A percentile compares a stretch with the other conserved stretches of the same genome.
These are phyloP conservation scores for Mactromeris polynyma DNA, from an alignment of 2,888 invertebrate species.

Conservation along the genomic window DNA sequence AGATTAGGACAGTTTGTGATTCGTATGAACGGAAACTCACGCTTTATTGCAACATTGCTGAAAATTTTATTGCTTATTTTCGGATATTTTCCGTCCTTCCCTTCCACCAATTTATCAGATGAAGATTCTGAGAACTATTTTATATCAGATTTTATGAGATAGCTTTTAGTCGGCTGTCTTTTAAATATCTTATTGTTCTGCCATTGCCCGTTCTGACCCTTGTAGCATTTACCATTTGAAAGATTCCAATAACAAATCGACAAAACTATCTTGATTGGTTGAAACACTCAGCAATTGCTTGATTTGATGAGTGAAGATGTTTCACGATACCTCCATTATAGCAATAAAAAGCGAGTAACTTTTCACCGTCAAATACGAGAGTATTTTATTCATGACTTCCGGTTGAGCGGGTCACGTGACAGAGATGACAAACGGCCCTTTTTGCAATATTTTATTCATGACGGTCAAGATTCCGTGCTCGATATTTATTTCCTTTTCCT, in stretches of 20 bases:
- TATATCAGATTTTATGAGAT: conserved; percentile 73
- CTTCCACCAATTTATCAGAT: conserved; percentile 69
- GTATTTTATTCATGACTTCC: conserved; percentile 72
- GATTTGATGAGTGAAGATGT: conserved; percentile 66
- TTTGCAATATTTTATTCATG: conserved; percentile 60
- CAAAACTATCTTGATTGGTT: conserved; percentile 67
- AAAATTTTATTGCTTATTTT: conserved; percentile 73
- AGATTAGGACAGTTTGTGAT: conserved; percentile 58
- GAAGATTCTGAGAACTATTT: conserved; percentile 68
- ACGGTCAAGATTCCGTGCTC: conserved; percentile 38
- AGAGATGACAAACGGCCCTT: conserved; percentile 56
- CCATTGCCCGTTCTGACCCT: conserved; percentile 55
- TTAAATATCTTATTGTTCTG: conserved; percentile 60
- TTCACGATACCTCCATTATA: conserved; percentile 70
- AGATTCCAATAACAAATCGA: conserved; percentile 69
- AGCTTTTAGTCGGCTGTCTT: conserved; percentile 71
- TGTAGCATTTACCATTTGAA: conserved; percentile 68
- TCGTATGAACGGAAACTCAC: conserved; percentile 52
- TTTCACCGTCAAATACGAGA: conserved; percentile 63
- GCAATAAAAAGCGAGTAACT: conserved; percentile 68
- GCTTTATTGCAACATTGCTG: conserved; percentile 67
- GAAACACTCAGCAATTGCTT: conserved; percentile 63
- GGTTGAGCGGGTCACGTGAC: conserved; percentile 61
- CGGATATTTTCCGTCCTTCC: conserved; percentile 73
- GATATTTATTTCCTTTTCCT: background rate